Evolutionary conservation across 2,888 invertebrate species (phyloP).

Genomic region (Chouioia cunea): DNA sequence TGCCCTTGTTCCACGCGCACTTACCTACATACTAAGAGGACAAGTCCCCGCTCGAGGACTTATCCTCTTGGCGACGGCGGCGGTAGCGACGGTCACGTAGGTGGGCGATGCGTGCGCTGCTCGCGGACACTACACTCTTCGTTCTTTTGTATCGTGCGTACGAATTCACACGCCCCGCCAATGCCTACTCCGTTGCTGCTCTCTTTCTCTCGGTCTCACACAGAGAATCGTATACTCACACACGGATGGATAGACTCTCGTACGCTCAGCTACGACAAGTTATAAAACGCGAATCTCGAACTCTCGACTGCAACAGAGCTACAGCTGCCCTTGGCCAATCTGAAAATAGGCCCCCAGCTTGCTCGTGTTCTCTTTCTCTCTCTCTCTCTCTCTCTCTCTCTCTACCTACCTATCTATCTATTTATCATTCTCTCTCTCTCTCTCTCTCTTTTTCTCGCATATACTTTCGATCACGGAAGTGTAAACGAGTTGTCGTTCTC

Average conservation of each 20-base stretch:
- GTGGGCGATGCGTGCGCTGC: conserved; percentile 16
- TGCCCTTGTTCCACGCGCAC: conserved; percentile 1
- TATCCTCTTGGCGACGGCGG: conserved; percentile 1
- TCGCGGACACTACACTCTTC: conserved; percentile 19
- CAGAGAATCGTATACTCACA: not conserved
- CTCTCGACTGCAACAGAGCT: too few relatives aligned
- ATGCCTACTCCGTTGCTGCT: not conserved
- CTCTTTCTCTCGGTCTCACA: conserved; percentile 2
- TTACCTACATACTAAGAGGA: not conserved
- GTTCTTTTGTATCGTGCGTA: not conserved
- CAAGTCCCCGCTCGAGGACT: not conserved
- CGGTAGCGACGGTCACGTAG: not conserved
- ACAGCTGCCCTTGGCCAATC: not conserved
- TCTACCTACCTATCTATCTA: not conserved
- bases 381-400: conserved; percentile 2
- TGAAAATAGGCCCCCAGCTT: conserved; percentile 19
- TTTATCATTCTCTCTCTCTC: not conserved
- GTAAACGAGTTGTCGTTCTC: too few relatives aligned
- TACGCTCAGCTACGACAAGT: too few relatives aligned
- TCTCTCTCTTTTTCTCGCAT: not conserved
- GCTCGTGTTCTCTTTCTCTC: not conserved
- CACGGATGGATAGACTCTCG: too few relatives aligned
- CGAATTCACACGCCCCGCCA: not conserved
- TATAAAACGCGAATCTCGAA: too few relatives aligned
- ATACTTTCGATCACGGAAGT: not conserved